Base-by-base conservation (phyloP, 2,888 invertebrate genomes). In the Deroplatys truncata region DNA sequence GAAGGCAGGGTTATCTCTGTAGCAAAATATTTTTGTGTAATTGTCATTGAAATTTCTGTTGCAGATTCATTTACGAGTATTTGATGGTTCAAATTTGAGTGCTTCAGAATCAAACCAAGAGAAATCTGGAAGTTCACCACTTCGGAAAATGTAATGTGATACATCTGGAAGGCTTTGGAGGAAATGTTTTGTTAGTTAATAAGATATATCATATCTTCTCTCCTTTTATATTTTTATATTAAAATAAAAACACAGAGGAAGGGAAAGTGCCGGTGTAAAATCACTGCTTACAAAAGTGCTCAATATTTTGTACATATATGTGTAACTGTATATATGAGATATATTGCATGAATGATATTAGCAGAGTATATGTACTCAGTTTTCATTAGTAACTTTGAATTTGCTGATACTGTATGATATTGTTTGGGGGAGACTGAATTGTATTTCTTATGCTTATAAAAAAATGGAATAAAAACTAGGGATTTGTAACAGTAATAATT, bases 21-120 rank as follows among this genome's bases (percentile, higher is more conserved):
- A 25, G 28, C 20, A 29, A 86, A 72, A 25, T 82, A 31, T 8
- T 85, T 20, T 1, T 56, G 29, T n/a, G 7, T 10, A 16, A 25
- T 29, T 82, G 13, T 72, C 2, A 28, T 86, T 90, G 84, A 84
- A 89, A 89, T 90, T 91, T 91, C 91, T 85, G 91, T 94, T 94
- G 28, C 93, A 97, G 96, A 96, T 97, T 91, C 97, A 97, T 93
- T 93, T 97, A 91, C 94, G 97, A 90, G 96, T 96, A 92, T 97
- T 96, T 93, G 96, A 97, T 91, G 95, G 94, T 49, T 96, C 96
- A 2, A 94, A 94, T 89, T 93, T 94, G 49, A 94, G 95, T 28
- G 95, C 96, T 3, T 95, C 95, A 1, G 95, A 95, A 82, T 31
- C 84, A 43, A 83, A 28, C 28, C 35, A 86, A 29, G 43, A 84